Base-by-base conservation (phyloP, 1,140 invertebrate species). In the Ceratosolen solmsi region DNA sequence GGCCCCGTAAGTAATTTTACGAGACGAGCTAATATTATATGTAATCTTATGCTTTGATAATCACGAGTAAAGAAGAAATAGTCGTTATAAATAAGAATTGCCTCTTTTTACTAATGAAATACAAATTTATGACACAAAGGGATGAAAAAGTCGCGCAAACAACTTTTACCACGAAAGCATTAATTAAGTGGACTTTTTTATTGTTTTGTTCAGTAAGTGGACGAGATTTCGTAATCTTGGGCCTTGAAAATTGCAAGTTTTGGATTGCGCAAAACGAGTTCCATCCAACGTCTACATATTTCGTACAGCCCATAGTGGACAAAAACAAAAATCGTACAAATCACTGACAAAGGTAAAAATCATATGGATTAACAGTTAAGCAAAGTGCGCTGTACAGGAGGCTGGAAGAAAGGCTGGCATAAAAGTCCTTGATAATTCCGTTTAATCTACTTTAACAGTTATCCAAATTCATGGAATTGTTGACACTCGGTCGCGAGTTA, bases 391-490 rank as follows among this genome's bases (percentile, higher is more conserved):
- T n/a, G 15, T 17, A 38, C 7, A 20, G 0, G 20, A 3, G 51
- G 20, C 11, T 11, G 51, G 51, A 54, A 22, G 20, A 54, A 22
- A 54, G 51, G 51, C 51, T 15, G 33, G 63, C 63, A 38, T 38
- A 68, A 68, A 68, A 38, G 27, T 68, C 33, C 33, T 38, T 68
- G 33, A 68, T 68, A 68, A 71, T 56, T 46, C 36, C 38, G 58
- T 54, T 51, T 74, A 65, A 80, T 80, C 63, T 80, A 74, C 30
- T 72, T 74, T 74, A n/a, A 80, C 79, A 80, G 79, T 80, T 74
- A 80, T 49, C 56, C 70, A 68, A 74, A 80, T 80, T 80, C 79
- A 74, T n/a, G 46, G 79, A 80, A 80, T 74, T 54, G 71, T 80
- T 80, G 79, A 80, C 79, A 80, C 68, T 80, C 54, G 70, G 58